A percentile compares a stretch with the other conserved stretches of the same genome.
phyloP scores from a whole-genome alignment of 1,140 invertebrate species.

The Bombus cullumanus region DNA sequence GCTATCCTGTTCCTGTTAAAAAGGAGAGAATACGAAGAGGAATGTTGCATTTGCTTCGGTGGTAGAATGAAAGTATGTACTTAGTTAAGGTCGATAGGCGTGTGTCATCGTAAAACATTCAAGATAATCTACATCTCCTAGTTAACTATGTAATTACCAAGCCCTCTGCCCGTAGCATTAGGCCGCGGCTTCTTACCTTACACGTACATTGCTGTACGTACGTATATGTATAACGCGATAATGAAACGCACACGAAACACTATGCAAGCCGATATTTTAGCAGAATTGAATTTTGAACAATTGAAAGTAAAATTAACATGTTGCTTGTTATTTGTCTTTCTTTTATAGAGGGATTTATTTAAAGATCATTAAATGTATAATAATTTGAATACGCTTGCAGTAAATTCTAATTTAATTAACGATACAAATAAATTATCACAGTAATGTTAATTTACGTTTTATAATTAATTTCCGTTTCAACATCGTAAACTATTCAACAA shows the following conservation, averaged over 20 bases:
- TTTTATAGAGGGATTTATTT: not conserved
- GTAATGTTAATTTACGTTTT: not conserved
- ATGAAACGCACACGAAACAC: not conserved
- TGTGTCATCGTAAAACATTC: slow-evolving; percentile 18
- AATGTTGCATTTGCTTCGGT: not conserved
- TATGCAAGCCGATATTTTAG: not conserved
- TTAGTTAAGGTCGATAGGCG: slow-evolving; percentile 30
- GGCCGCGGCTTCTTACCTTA: slow-evolving; percentile 17
- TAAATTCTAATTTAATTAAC: not conserved
- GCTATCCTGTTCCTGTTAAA: too few relatives aligned
- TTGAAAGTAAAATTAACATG: not conserved
- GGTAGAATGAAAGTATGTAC: not conserved
- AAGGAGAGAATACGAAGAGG: not conserved
- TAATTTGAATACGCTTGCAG: not conserved
- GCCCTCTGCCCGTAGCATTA: not conserved
- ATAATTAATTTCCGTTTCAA: not conserved
- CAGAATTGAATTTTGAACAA: too few relatives aligned
- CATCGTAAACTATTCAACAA: not conserved
- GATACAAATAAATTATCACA: not conserved
- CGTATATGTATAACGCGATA: not conserved
- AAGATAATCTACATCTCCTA: slow-evolving; percentile 19
- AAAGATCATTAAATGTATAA: not conserved
- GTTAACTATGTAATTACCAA: slow-evolving; percentile 45
- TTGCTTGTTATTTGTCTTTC: not conserved
- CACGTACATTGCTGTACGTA: not conserved